Base-by-base conservation (phyloP, 2,113 vertebrate species). In the Cyprinodon variegatus region DNA sequence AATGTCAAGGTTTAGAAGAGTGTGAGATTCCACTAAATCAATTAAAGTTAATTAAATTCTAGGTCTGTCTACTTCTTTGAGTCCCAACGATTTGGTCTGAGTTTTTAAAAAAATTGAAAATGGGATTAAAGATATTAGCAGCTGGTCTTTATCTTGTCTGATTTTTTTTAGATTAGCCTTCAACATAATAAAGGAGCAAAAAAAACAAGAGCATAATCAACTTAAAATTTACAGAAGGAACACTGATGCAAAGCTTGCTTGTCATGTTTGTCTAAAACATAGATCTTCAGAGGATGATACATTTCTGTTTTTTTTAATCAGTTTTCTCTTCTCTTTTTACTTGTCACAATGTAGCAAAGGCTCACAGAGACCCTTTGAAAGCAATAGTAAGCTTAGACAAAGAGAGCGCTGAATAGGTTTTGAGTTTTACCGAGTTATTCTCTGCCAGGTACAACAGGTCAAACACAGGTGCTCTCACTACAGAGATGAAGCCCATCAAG, bases 81-180 rank as follows among this genome's bases (percentile, higher is more conserved):
- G 43, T 45, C 9, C 9, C 43, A 41, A 41, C 9, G 11, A 8
- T 11, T 45, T 45, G 9, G 43, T 45, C 9, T 45, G 13, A 8
- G 20, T 20, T 15, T 53, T 5, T 37, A 10, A 76, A 81, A 61
- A 53, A 46, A 74, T 68, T 50, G 65, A 67, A 81, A 80, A 70
- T 22, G 69, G 68, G 63, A 73, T 86, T 76, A 84, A 78, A 77
- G 43, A 82, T 82, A 79, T 68, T 10, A 80, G 57, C 48, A 64
- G 11, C 29, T 76, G 76, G 48, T 86, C 74, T 82, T 82, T 89
- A 83, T 81, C 73, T 48, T 11, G 37, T 61, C 37, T 68, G n/a
- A 76, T 82, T 37, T 45, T 57, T 78, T 78, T 69, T 46, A 64
- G 68, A 17, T 45, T 50, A 68, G 65, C 38, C 37, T 74, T 82